A percentile compares a stretch with the other conserved stretches of the same genome.
phyloP scores from a whole-genome alignment of 2,888 invertebrate genomes.

The Tetranychus truncatus region DNA sequence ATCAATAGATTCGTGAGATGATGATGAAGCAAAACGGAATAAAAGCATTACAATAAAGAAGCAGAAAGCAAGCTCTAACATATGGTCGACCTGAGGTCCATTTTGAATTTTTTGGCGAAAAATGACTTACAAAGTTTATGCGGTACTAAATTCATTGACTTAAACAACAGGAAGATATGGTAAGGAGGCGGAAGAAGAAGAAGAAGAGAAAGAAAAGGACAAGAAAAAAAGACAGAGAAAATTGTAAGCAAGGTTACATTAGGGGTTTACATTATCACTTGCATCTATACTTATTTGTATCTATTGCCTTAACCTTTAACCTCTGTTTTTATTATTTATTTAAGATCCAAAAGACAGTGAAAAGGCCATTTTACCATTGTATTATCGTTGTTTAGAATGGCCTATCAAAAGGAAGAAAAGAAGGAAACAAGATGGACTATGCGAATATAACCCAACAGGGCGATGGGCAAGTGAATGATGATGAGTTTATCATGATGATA shows the following conservation, averaged over 20 bases:
- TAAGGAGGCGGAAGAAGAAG: neutral
- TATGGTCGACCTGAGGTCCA: slow-evolving; percentile 1
- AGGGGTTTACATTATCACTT: neutral
- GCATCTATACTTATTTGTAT: neutral
- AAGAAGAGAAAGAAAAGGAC: neutral
- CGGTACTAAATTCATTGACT: neutral
- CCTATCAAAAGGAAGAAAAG: no score
- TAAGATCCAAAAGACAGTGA: no score
- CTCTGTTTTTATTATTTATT: neutral
- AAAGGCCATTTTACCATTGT: no score
- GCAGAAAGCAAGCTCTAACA: neutral
- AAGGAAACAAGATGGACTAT: no score
- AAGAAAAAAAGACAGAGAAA: neutral
- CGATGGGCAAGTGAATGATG: no score
- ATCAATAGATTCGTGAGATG: neutral
- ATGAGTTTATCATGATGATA: neutral
- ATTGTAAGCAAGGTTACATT: neutral
- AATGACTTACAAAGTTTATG: neutral
- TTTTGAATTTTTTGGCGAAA: neutral
- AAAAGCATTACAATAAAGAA: neutral
- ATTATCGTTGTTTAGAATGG: no score
- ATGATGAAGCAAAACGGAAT: neutral
- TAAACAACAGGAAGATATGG: neutral
- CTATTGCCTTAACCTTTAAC: neutral
- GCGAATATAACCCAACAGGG: no score